These are phyloP conservation scores for Bombyx mori DNA, from an alignment of 1,140 invertebrate species.

Conservation along the genomic window ASM3026992v2 NC_085112.1:7329001-7329500, in stretches of 20 bases:
- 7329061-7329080: slow-evolving; percentile 15
- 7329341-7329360: slow-evolving; percentile 15
- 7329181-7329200: slow-evolving; percentile 27
- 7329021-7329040: neutral
- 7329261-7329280: slow-evolving; percentile 30
- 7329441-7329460: too few species aligned
- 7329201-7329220: slow-evolving; percentile 39
- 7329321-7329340: slow-evolving; percentile 13
- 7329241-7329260: slow-evolving; percentile 40
- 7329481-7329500: too few species aligned
- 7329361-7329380: slow-evolving; percentile 7
- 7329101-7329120: slow-evolving; percentile 34
- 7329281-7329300: slow-evolving; percentile 15
- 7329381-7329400: too few species aligned
- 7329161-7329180: slow-evolving; percentile 45
- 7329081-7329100: slow-evolving; percentile 30
- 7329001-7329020: slow-evolving; percentile 3
- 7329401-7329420: too few species aligned
- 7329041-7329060: slow-evolving; percentile 25
- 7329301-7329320: neutral
- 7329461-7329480: too few species aligned
- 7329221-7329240: slow-evolving; percentile 54
- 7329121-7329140: slow-evolving; percentile 40
- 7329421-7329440: too few species aligned
- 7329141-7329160: slow-evolving; percentile 53